These are phyloP conservation scores for Manacus vitellinus DNA, from an alignment of 2,113 vertebrate species.

Conservation along the genomic window DNA sequence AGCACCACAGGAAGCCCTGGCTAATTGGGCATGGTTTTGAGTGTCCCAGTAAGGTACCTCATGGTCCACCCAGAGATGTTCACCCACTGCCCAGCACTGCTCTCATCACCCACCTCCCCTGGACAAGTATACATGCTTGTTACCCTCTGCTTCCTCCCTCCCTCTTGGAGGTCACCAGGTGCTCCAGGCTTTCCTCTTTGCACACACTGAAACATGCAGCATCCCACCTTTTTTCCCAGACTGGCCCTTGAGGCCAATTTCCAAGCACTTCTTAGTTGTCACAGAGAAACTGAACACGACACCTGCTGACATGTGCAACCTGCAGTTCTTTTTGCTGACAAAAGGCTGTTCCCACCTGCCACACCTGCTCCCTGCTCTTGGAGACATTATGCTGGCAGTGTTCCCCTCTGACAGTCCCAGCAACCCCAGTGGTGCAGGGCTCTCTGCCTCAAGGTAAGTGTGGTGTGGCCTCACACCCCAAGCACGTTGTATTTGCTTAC, in stretches of 20 bases:
- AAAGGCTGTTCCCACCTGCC: neutral
- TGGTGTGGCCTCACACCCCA: neutral
- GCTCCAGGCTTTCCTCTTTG: neutral
- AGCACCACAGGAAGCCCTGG: neutral
- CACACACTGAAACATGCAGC: neutral
- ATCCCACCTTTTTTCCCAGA: neutral
- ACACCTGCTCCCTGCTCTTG: neutral
- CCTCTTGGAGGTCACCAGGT: too few species aligned
- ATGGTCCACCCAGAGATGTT: fast-evolving
- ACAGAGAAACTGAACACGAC: neutral
- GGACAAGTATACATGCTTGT: fast-evolving
- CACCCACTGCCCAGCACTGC: fast-evolving
- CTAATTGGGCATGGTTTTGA: fast-evolving
- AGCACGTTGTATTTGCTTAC: fast-evolving
- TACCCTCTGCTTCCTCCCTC: neutral
- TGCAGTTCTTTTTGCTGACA: neutral
- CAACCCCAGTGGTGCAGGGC: neutral
- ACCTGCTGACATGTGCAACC: fast-evolving
- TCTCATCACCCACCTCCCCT: neutral
- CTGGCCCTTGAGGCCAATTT: neutral
- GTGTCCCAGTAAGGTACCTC: neutral
- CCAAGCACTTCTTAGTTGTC: neutral
- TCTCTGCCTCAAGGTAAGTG: neutral
- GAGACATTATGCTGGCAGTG: fast-evolving
- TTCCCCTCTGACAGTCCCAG: neutral